These are phyloP conservation scores for Zosterops hypoxanthus DNA, from an alignment of 2,113 vertebrate genomes.

Conservation along the genomic window DNA sequence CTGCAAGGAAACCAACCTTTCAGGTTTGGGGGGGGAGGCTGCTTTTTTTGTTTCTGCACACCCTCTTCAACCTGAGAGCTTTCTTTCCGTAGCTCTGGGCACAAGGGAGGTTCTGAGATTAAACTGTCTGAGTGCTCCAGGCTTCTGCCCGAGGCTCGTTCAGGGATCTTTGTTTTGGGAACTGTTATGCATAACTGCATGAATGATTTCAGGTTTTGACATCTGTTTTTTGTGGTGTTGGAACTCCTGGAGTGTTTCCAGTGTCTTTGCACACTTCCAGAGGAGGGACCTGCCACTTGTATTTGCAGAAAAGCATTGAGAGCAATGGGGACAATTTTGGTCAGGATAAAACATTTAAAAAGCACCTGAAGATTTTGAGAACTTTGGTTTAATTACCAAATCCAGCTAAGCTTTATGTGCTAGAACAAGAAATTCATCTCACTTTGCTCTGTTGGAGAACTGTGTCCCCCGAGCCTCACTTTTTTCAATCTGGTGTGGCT, in stretches of 20 bases:
- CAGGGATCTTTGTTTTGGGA: background rate
- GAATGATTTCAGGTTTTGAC: background rate
- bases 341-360: background rate
- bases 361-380: background rate
- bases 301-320: background rate
- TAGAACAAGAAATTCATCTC: background rate
- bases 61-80: background rate
- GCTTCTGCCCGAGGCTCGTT: background rate
- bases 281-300: background rate
- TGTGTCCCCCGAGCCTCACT: background rate
- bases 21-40: constrained; percentile 13
- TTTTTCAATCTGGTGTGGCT: background rate
- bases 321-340: background rate
- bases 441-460: background rate
- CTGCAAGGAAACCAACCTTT: background rate
- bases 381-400: background rate
- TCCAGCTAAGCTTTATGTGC: background rate
- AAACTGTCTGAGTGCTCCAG: background rate
- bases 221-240: background rate
- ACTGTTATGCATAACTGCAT: background rate
- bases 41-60: background rate
- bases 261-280: background rate
- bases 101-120: background rate
- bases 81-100: background rate
- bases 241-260: background rate